A percentile compares a stretch with the other conserved stretches of the same genome.
Evolutionary conservation across 2,113 vertebrate species (phyloP).

Genomic region (Atherinomorus stipes): DNA sequence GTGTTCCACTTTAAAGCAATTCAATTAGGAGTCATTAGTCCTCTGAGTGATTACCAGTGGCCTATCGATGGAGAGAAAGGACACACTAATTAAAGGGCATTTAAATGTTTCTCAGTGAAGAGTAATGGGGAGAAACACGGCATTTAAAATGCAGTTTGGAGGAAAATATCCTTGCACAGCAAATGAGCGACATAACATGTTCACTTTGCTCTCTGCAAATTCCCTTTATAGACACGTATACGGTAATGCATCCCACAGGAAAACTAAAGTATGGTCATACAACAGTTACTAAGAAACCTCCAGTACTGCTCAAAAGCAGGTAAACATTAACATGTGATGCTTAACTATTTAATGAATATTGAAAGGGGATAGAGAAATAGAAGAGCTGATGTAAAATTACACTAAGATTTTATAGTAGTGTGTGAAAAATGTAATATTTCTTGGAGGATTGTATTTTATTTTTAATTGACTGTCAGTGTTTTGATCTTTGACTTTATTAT

Average conservation of each 20-base stretch:
- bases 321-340: constrained; percentile 79
- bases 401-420: constrained; percentile 76
- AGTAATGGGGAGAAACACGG: constrained; percentile 82
- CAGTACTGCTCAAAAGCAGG: constrained; percentile 67
- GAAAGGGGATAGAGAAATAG: constrained; percentile 69
- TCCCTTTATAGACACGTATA: constrained; percentile 83
- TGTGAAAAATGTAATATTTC: constrained; percentile 78
- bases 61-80: constrained; percentile 82
- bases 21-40: constrained; percentile 86
- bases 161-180: constrained; percentile 80
- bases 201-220: constrained; percentile 81
- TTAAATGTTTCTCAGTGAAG: constrained; percentile 82
- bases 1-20: constrained; percentile 81
- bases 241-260: constrained; percentile 83
- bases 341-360: constrained; percentile 59
- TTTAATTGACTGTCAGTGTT: constrained; percentile 85
- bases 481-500: constrained; percentile 77
- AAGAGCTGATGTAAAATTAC: constrained; percentile 77
- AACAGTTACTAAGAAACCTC: constrained; percentile 67
- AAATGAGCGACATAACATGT: constrained; percentile 83
- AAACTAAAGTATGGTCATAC: constrained; percentile 78
- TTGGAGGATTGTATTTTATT: constrained; percentile 81
- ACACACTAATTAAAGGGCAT: constrained; percentile 86
- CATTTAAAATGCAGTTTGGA: constrained; percentile 85
- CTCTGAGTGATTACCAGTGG: constrained; percentile 83